These are phyloP conservation scores for Lobophora halterata DNA, from an alignment of 2,888 invertebrate species.

Conservation along the genomic window DNA sequence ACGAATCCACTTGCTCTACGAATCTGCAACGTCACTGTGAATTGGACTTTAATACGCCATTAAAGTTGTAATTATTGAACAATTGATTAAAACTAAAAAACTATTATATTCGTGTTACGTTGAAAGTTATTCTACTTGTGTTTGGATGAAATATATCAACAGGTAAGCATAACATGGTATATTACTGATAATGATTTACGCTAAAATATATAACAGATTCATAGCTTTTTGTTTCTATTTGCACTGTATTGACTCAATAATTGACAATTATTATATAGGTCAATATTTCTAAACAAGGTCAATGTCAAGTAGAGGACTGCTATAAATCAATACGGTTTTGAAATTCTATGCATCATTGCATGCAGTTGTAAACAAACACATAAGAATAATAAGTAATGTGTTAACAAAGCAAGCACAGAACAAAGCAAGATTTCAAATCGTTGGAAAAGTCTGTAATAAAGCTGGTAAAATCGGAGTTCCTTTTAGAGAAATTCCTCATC, in stretches of 20 bases:
- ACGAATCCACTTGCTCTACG: constrained; percentile 16
- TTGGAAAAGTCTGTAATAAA: too few species aligned
- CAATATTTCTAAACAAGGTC: too few species aligned
- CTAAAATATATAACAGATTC: too few species aligned
- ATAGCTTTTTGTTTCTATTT: background rate
- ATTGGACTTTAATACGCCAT: constrained; percentile 17
- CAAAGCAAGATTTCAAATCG: too few species aligned
- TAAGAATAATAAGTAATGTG: too few species aligned
- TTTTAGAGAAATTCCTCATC: too few species aligned
- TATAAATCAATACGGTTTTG: too few species aligned
- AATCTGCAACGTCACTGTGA: constrained; percentile 20
- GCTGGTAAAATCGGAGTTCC: too few species aligned
- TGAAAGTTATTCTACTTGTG: constrained; percentile 26
- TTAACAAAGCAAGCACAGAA: too few species aligned
- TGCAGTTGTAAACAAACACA: too few species aligned
- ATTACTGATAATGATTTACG: background rate
- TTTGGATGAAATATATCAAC: constrained; percentile 42
- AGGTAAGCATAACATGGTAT: constrained; percentile 36
- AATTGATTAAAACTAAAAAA: constrained; percentile 1
- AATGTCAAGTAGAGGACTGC: background rate
- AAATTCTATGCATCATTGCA: too few species aligned
- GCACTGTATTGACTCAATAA: constrained; percentile 3
- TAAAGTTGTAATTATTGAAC: constrained; percentile 11
- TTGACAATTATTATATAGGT: too few species aligned
- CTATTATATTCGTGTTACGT: constrained; percentile 11